Evolutionary conservation across 2,797 vertebrate genomes (phyloP).

Genomic region (Onychomys leucogaster): DNA sequence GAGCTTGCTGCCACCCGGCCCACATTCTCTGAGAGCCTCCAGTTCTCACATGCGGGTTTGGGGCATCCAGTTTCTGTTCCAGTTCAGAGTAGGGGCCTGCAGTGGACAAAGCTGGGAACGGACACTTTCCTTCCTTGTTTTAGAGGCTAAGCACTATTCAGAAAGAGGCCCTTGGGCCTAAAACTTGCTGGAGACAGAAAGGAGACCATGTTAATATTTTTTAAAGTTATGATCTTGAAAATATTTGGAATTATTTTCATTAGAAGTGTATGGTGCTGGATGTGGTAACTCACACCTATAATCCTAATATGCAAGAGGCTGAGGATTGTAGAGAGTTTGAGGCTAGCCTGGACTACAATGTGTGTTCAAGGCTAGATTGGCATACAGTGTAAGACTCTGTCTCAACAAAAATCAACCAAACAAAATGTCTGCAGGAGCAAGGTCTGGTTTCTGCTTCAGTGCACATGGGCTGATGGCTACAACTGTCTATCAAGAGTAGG

Average conservation of each 20-base stretch:
- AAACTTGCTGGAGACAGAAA: neutral
- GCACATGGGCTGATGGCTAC: neutral
- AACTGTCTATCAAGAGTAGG: neutral
- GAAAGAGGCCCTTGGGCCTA: neutral
- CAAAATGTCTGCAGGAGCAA: neutral
- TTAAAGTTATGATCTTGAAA: neutral
- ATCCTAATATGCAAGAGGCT: neutral
- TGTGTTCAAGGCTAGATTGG: neutral
- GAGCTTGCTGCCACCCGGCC: constrained; percentile 67
- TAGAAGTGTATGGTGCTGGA: neutral
- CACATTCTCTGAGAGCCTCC: constrained; percentile 74
- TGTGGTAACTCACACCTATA: neutral
- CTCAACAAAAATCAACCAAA: neutral
- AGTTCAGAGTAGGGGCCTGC: constrained; percentile 61
- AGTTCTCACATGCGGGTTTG: constrained; percentile 64
- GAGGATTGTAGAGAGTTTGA: neutral
- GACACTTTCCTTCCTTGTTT: constrained; percentile 45
- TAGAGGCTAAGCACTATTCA: neutral
- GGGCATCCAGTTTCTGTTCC: constrained; percentile 34
- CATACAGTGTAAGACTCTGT: neutral
- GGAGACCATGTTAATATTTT: neutral
- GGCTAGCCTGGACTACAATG: neutral
- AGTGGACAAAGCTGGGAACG: neutral
- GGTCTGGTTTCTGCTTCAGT: neutral
- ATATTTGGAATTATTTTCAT: neutral